These are phyloP conservation scores for Linepithema humile DNA, from an alignment of 1,140 invertebrate species.

Conservation along the genomic window DNA sequence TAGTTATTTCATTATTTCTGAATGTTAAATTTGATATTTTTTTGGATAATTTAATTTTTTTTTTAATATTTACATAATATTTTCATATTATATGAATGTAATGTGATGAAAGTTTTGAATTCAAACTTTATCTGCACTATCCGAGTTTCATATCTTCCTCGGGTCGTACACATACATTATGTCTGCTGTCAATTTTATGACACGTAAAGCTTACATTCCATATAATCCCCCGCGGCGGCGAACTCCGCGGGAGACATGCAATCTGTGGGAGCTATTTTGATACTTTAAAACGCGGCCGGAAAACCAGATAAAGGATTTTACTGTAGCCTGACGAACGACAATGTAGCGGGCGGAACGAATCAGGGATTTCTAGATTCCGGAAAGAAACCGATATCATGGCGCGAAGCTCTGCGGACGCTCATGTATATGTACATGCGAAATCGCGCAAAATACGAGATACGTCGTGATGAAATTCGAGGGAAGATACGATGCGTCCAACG, in stretches of 20 bases:
- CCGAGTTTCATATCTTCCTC: background rate
- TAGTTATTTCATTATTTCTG: background rate
- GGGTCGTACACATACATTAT: background rate
- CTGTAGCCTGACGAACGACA: constrained; percentile 55
- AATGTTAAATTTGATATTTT: background rate
- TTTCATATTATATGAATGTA: background rate
- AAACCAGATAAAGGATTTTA: constrained; percentile 57
- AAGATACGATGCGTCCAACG: constrained; percentile 47
- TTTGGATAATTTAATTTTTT: background rate
- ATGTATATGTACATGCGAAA: constrained; percentile 56
- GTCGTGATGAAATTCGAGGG: constrained; percentile 47
- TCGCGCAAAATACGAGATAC: constrained; percentile 55
- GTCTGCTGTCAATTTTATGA: background rate
- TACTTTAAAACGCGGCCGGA: constrained; percentile 47
- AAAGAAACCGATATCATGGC: constrained; percentile 50
- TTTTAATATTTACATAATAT: background rate
- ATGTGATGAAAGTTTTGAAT: background rate
- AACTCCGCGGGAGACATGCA: constrained; percentile 8
- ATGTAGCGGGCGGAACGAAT: constrained; percentile 50
- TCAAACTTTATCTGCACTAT: background rate
- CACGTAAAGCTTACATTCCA: constrained; percentile 3
- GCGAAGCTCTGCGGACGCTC: constrained; percentile 22
- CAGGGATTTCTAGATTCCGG: constrained; percentile 49
- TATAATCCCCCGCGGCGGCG: background rate
- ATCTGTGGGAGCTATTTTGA: constrained; percentile 37